Conservation (phyloP, 2,113 vertebrate species). For the Colinus virginianus region DNA sequence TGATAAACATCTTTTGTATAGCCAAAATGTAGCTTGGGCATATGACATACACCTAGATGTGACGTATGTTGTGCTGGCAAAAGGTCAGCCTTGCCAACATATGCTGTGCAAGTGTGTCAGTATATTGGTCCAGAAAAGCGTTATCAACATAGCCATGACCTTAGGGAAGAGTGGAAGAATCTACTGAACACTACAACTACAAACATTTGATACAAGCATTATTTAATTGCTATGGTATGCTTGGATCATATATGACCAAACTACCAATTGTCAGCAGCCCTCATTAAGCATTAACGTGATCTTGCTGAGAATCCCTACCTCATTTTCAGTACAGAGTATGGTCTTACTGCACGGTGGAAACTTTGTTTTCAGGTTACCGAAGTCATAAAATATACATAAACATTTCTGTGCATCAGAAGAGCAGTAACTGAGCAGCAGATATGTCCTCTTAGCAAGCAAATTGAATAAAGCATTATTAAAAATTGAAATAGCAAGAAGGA, state of each 20-base stretch:
- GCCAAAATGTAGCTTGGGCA: background rate
- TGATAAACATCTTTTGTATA: background rate
- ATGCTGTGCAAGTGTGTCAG: background rate
- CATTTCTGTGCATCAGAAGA: background rate
- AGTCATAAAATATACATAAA: background rate
- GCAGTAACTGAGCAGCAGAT: background rate
- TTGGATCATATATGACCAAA: background rate
- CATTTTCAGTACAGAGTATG: background rate
- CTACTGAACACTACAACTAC: background rate
- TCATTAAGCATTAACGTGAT: fast-evolving
- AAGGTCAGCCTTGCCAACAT: slow-evolving; percentile 21
- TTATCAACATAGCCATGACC: background rate
- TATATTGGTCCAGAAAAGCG: background rate
- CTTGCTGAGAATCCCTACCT: background rate
- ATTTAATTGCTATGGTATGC: background rate
- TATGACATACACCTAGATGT: background rate
- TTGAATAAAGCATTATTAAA: background rate
- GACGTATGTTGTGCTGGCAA: background rate
- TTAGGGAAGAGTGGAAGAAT: background rate
- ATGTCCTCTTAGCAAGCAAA: background rate
- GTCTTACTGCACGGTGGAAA: background rate
- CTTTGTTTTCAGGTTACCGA: background rate
- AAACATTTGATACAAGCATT: background rate
- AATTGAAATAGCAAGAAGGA: background rate
- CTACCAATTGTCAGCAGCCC: background rate